A percentile compares a stretch with the other conserved stretches of the same genome.
These are phyloP conservation scores for Coregonus clupeaformis DNA, from an alignment of 2,113 vertebrate species.

Conservation along the genomic window DNA sequence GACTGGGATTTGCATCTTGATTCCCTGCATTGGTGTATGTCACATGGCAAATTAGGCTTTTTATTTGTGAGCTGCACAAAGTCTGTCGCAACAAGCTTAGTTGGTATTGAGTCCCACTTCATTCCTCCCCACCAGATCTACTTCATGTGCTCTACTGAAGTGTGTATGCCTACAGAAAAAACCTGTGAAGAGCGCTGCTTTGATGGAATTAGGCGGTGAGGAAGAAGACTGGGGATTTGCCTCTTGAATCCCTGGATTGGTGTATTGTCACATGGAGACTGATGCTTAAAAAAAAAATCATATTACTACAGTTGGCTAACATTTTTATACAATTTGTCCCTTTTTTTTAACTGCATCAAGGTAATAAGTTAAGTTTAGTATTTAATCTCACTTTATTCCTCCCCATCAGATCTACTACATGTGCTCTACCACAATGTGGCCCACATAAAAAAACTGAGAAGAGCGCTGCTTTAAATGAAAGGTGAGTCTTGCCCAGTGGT, in stretches of 20 bases:
- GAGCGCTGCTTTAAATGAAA: conserved; percentile 61
- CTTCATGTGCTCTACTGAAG: conserved; percentile 75
- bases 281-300: neutral
- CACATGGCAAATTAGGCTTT: neutral
- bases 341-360: too few species aligned
- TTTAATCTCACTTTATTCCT: neutral
- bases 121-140: conserved; percentile 58
- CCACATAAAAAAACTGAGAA: conserved; percentile 43
- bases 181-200: conserved; percentile 65
- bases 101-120: neutral
- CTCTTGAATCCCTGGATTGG: neutral
- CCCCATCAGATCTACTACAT: conserved; percentile 71
- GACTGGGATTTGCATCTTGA: neutral
- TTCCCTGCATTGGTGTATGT: neutral
- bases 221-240: neutral
- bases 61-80: too few species aligned
- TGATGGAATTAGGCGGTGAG: conserved; percentile 68
- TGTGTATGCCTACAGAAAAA: conserved; percentile 55
- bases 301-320: conserved; percentile 14
- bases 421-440: conserved; percentile 72
- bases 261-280: neutral
- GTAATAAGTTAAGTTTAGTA: too few species aligned
- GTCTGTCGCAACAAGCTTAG: neutral
- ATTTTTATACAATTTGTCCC: too few species aligned
- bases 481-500: too few species aligned